Evolutionary conservation across 2,888 invertebrate genomes (phyloP), one percentile per base, ranked within the genome.

Genomic region (Sympetrum striolatum): DNA sequence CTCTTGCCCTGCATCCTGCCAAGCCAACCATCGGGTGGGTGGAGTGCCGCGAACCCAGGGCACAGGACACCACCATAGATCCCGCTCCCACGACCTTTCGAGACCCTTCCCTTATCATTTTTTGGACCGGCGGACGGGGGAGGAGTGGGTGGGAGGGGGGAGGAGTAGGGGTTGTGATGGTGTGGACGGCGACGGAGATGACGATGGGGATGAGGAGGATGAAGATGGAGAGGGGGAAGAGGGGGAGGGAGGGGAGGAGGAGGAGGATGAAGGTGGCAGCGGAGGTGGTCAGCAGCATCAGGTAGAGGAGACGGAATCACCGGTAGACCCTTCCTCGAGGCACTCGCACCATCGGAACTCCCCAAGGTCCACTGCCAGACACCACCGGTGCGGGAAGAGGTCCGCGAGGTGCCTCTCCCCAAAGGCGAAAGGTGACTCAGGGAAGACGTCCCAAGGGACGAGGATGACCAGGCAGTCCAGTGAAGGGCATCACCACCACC

Each of bases 11-110:
- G 93, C 93, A 31, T 93, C 93, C 92, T 92, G 93, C 82, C 92
- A 92, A 58, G 92, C 93, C n/a, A 92, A 92, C 92, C 90, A 92
- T 58, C 91, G 60, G 22, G 37, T 35, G 22, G n/a, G 53, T 15
- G 53, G 35, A 8, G 14, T 37, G n/a, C 80, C 37, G 22, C 35
- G 37, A 6, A 58, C 15, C 12, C 82, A 82, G 22, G 91, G 92
- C 91, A 91, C 91, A 73, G 92, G 92, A 53, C 92, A 92, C 44
- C 92, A 92, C 81, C 92, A 92, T 60, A 44, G 91, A 60, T 92
- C 92, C 73, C 90, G 92, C 37, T 73, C 91, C 48, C 73, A 91
- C 73, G 93, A 93, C 90, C 94, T 94, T 92, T 93, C 94, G 91
- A 93, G 94, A 91, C 82, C 82, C 18, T 82, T 82, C 35, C 86